Percentiles rank a stretch among this genome's conserved stretches.
phyloP scores from a whole-genome alignment of 2,113 vertebrate species.

The Daphoenositta chrysoptera region DNA sequence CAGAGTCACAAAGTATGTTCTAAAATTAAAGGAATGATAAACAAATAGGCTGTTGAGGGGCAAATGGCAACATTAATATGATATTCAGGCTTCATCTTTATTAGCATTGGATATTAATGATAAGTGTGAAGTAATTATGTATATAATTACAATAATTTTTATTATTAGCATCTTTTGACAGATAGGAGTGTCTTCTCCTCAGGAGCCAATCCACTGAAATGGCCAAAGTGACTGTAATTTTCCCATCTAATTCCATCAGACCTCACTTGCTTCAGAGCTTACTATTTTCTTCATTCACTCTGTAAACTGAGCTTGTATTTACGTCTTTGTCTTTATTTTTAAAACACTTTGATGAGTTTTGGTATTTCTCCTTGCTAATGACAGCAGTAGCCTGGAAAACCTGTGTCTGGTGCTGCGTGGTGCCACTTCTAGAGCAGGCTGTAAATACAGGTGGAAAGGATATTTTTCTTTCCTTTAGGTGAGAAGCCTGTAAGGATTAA shows the following conservation, averaged over 20 bases:
- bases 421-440: neutral
- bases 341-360: neutral
- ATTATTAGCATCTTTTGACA: conserved; percentile 9
- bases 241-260: neutral
- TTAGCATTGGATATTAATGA: conserved; percentile 26
- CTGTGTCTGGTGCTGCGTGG: neutral
- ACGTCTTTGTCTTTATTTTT: neutral
- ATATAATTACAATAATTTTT: neutral
- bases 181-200: neutral
- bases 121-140: conserved; percentile 1
- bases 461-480: neutral
- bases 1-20: neutral
- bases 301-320: neutral
- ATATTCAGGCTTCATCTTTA: neutral
- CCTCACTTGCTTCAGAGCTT: neutral
- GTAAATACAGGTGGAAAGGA: neutral
- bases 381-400: neutral
- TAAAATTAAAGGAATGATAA: neutral
- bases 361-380: neutral
- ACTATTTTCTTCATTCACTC: neutral
- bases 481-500: neutral
- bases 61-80: neutral
- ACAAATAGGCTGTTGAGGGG: neutral
- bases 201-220: neutral
- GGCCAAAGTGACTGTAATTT: neutral